Conservation (phyloP, 2,113 vertebrate genomes). For the Podarcis raffonei region DNA sequence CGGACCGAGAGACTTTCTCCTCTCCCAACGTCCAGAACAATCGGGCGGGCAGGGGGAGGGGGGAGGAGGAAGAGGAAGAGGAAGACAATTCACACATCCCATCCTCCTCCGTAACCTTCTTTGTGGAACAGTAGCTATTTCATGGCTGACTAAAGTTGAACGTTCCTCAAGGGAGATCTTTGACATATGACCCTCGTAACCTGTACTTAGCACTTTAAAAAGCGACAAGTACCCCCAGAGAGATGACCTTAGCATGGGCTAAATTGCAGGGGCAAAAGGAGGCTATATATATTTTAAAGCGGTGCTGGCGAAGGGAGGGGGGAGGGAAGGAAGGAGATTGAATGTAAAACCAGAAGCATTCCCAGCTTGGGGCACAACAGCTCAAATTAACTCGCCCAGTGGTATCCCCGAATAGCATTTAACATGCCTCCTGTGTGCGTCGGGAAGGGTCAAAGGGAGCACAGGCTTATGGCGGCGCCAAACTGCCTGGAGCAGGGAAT, state of each 20-base stretch:
- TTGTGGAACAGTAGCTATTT: slow-evolving; percentile 76
- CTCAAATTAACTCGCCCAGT: slow-evolving; percentile 5
- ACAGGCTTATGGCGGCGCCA: background rate
- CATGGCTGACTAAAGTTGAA: slow-evolving; percentile 81
- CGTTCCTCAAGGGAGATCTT: slow-evolving; percentile 81
- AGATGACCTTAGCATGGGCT: slow-evolving; percentile 69
- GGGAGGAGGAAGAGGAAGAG: slow-evolving; percentile 43
- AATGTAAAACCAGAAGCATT: slow-evolving; percentile 59
- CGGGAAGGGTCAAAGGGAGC: background rate
- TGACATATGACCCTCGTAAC: slow-evolving; percentile 89
- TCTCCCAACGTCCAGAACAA: background rate
- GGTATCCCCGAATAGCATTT: background rate
- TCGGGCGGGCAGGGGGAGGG: background rate
- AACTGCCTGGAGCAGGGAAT: background rate
- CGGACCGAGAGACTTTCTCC: background rate
- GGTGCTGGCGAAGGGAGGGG: slow-evolving; percentile 8
- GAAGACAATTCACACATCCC: background rate
- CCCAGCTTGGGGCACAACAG: background rate
- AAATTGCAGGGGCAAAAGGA: slow-evolving; percentile 60
- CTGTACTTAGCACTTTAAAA: slow-evolving; percentile 86
- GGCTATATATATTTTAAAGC: slow-evolving; percentile 45
- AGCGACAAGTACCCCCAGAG: slow-evolving; percentile 76
- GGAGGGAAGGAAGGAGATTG: slow-evolving; percentile 35
- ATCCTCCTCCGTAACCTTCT: slow-evolving; percentile 18
- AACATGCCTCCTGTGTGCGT: background rate